Base-by-base conservation (phyloP, 2,113 vertebrate species). In the Datnioides undecimradiatus region DNA sequence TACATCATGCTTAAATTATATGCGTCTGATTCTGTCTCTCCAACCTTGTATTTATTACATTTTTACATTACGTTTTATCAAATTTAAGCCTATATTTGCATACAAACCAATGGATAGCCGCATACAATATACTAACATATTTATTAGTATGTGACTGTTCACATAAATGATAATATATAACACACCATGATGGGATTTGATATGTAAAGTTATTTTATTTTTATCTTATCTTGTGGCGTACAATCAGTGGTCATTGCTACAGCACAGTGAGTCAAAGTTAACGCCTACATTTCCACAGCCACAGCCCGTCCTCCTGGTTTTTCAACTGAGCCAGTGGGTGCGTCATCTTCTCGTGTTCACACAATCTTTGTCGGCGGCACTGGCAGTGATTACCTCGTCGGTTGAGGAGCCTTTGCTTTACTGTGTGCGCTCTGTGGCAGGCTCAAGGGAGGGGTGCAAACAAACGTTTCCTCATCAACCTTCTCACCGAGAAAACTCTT, bases 371-470 rank as follows among this genome's bases (percentile, higher is more conserved):
- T 7, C 1, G 2, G 10, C 25, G 34, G 12, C n/a, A 0, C 9
- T 1, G 14, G 74, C 38, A 2, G 36, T 9, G 73, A 55, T 46
- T 49, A 41, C 31, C 25, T 23, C 2, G 36, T 9, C 41, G 29
- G 1, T 2, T 4, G 5, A 5, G n/a, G 5, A 27, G 12, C 29
- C n/a, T n/a, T n/a, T n/a, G n/a, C n/a, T n/a, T n/a, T n/a, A n/a
- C 27, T 8, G 19, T 51, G 25, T 12, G 21, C 34, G 17, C 23
- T 8, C 36, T 36, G 17, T 23, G 5, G 0, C 43, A n/a, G 48
- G 46, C 38, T n/a, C 8, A 31, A 86, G 70, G 65, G 69, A 86
- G 73, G 46, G 33, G 58, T 46, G 34, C 59, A n/a, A 9, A 34
- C n/a, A 51, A 1, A 51, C 36, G 38, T 6, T n/a, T 54, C 41